A percentile compares a stretch with the other conserved stretches of the same genome.
These are phyloP conservation scores for Heteromurus nitidus DNA, from an alignment of 2,888 invertebrate genomes.

Conservation along the genomic window DNA sequence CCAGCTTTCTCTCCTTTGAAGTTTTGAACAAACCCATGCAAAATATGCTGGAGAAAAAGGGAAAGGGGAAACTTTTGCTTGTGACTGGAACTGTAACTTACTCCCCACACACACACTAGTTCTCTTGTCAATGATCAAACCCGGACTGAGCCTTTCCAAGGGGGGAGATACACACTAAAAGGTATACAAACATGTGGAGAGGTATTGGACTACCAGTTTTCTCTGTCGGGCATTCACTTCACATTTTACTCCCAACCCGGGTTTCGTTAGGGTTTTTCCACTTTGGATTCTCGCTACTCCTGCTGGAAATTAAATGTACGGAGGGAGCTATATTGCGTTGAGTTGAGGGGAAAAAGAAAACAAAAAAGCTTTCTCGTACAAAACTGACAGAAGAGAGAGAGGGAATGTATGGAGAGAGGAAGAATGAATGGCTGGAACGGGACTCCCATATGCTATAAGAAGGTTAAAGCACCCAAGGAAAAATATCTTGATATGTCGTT, in stretches of 20 bases:
- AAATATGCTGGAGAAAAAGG: not conserved
- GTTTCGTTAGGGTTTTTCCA: not conserved
- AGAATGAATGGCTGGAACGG: not conserved
- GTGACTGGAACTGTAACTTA: no score
- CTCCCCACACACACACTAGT: not conserved
- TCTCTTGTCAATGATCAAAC: constrained; percentile 31
- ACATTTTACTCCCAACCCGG: not conserved
- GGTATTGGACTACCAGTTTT: not conserved
- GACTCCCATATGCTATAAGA: not conserved
- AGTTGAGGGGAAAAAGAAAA: no score
- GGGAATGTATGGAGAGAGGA: not conserved
- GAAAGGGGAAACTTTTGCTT: no score
- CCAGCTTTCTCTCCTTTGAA: not conserved
- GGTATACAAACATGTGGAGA: not conserved
- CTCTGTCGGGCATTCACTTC: no score
- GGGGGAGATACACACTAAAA: constrained; percentile 17
- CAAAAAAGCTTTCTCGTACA: not conserved
- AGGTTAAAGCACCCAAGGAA: constrained; percentile 13
- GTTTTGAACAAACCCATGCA: not conserved
- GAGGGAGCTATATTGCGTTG: no score
- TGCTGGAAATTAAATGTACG: no score
- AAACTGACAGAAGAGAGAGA: not conserved
- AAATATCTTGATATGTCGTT: not conserved
- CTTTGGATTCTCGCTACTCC: no score
- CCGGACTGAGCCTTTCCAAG: constrained; percentile 27